phyloP scores from a whole-genome alignment of 2,113 vertebrate species.

The Chinchilla lanigera region DNA sequence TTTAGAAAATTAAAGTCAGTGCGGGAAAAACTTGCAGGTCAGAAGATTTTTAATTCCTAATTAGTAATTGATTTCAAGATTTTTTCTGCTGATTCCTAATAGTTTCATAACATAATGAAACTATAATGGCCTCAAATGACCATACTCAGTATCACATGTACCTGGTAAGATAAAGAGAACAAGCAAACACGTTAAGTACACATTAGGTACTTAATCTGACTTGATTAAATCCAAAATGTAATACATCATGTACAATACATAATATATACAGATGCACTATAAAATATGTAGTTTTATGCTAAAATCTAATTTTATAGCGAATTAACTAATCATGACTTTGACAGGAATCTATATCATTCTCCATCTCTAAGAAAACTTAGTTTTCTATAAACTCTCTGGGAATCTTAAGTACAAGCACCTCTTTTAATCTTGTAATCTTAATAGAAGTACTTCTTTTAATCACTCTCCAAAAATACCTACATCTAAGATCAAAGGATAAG shows the following conservation, averaged over 20 bases:
- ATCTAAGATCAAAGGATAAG: background rate
- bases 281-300: background rate
- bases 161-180: background rate
- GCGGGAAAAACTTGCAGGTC: background rate
- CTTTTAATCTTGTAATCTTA: background rate
- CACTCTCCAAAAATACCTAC: background rate
- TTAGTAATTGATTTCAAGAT: background rate
- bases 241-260: background rate
- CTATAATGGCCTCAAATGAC: background rate
- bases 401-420: background rate
- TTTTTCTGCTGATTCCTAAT: background rate
- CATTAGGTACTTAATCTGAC: background rate
- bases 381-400: background rate
- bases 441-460: background rate
- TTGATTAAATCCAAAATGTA: background rate
- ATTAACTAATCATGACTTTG: background rate
- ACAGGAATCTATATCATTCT: background rate
- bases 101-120: background rate
- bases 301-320: background rate
- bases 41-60: background rate
- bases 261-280: background rate
- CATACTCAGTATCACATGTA: background rate
- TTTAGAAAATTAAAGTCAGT: slow-evolving; percentile 23
- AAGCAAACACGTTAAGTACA: background rate
- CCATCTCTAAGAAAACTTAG: background rate